phyloP scores from a whole-genome alignment of 2,113 vertebrate genomes.

The Azemiops feae region DNA sequence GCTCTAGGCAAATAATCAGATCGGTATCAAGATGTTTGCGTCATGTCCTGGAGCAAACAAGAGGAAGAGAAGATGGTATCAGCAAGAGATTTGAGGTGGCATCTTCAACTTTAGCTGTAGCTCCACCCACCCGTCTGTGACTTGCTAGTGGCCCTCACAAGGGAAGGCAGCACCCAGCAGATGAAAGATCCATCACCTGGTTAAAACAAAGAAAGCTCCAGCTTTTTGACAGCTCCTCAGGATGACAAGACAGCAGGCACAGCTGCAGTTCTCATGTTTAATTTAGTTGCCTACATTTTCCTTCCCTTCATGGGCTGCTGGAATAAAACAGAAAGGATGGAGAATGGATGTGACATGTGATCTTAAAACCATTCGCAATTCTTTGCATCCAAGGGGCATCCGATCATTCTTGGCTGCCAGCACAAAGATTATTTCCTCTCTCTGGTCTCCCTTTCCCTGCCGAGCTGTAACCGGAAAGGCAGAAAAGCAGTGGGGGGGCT shows the following conservation, averaged over 20 bases:
- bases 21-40: neutral
- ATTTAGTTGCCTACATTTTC: neutral
- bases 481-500: neutral
- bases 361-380: neutral
- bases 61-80: neutral
- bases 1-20: neutral
- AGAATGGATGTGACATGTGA: neutral
- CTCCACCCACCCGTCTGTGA: neutral
- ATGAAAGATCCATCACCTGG: neutral
- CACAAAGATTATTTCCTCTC: neutral
- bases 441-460: neutral
- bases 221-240: neutral
- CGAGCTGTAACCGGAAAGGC: slow-evolving; percentile 23
- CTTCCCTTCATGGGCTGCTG: neutral
- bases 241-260: neutral
- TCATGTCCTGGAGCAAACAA: neutral
- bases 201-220: neutral
- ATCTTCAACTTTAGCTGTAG: neutral
- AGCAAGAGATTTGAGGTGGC: neutral
- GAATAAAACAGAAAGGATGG: neutral
- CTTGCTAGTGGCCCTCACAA: neutral
- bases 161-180: neutral
- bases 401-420: neutral
- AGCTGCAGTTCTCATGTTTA: neutral
- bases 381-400: neutral